Base-by-base conservation (phyloP, 2,888 invertebrate genomes). In the Sycophila texana region DNA sequence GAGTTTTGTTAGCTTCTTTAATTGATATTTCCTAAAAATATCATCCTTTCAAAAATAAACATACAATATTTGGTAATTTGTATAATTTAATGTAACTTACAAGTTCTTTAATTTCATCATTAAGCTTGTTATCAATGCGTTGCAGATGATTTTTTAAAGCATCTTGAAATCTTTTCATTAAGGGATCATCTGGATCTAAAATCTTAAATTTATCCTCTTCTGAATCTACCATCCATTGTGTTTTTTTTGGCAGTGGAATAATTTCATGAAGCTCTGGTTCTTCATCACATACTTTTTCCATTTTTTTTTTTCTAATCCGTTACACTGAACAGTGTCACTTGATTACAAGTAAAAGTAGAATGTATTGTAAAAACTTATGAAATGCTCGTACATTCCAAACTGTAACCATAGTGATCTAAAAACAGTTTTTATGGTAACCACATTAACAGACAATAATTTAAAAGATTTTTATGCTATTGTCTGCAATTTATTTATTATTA, bases 121-220 rank as follows among this genome's bases (percentile, higher is more conserved):
- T 92, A 0, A 95, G 91, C 74, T 93, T 92, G 22, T 92, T 91
- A 85, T 95, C 93, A 82, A 95, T 94, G 74, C 93, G 93, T 65
- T 92, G 86, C 0, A 96, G 91, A 88, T 95, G 95, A 57, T 92
- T 91, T 83, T 92, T 93, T 2, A 96, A 91, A 0, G 95, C 93
- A 81, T 92, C 91, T 91, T 96, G 96, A 90, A 96, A 96, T 84
- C 92, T 93, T 84, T 92, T 92, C 93, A 96, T 93, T 67, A 96
- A 91, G 0, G 95, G 95, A 89, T 96, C 96, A 74, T 95, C 92
- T 0, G 95, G 93, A 80, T 95, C 93, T 81, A 96, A 90, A 51
- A 95, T 92, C 4, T 92, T 92, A 22, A 83, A 83, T 47, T 81
- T 30, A 60, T 77, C 74, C 51, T 81, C 76, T 20, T 78, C 68